phyloP scores from a whole-genome alignment of 2,888 invertebrate species.

The Julus scanicus region DNA sequence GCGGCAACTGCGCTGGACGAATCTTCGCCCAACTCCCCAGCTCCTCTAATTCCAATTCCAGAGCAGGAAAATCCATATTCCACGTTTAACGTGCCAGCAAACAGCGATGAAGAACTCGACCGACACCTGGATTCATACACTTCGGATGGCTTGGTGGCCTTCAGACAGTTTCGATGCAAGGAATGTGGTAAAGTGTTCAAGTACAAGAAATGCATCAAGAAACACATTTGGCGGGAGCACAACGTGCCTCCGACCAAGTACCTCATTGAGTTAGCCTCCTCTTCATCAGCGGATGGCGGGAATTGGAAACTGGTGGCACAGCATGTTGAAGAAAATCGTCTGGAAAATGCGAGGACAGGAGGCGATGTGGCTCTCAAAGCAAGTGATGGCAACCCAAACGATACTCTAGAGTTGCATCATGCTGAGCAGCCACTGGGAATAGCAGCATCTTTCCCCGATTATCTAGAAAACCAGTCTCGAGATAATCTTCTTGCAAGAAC shows the following conservation, averaged over 20 bases:
- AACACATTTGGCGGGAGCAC: conserved; percentile 47
- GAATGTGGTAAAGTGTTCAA: conserved; percentile 30
- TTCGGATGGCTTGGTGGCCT: neutral
- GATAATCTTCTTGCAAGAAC: conserved; percentile 59
- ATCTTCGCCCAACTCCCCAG: neutral
- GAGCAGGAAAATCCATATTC: neutral
- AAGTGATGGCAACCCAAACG: neutral
- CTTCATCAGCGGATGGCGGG: neutral
- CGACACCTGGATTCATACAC: conserved; percentile 46
- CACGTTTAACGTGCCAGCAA: neutral
- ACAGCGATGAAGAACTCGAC: conserved; percentile 45
- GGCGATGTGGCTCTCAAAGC: neutral
- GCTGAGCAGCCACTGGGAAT: neutral
- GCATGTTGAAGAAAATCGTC: neutral
- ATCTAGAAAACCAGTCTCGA: conserved; percentile 51
- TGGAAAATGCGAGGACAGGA: neutral
- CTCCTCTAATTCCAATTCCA: conserved; percentile 24
- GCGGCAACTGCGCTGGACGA: neutral
- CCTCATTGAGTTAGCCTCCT: conserved; percentile 22
- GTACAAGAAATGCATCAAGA: conserved; percentile 34
- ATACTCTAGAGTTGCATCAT: neutral
- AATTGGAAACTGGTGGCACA: conserved; percentile 34
- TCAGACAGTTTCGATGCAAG: conserved; percentile 24
- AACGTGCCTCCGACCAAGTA: neutral
- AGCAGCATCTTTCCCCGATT: conserved; percentile 1